Evolutionary conservation across 1,140 invertebrate species (phyloP).

Genomic region (Dryas iulia): DNA sequence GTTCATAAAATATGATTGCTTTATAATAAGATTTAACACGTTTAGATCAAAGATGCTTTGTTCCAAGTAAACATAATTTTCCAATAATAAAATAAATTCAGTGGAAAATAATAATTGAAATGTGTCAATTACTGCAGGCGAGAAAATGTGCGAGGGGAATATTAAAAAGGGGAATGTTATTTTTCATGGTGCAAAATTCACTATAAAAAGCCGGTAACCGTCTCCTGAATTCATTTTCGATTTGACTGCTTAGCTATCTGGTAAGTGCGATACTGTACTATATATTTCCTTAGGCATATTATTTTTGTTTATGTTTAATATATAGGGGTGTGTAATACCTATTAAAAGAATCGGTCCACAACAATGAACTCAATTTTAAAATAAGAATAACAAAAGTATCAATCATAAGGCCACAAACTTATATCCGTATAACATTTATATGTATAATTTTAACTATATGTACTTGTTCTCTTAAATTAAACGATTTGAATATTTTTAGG

Average conservation of each 20-base stretch:
- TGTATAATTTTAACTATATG: too few species aligned
- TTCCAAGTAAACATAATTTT: conserved; percentile 7
- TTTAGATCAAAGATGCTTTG: neutral
- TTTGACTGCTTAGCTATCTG: conserved; percentile 20
- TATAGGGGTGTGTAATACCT: too few species aligned
- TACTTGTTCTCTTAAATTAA: too few species aligned
- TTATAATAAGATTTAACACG: neutral
- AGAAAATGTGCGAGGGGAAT: conserved; percentile 64
- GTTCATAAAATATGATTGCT: neutral
- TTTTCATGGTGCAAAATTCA: conserved; percentile 32
- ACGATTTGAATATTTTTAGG: too few species aligned
- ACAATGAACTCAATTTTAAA: too few species aligned
- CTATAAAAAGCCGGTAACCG: conserved; percentile 54
- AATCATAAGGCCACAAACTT: too few species aligned
- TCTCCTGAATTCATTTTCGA: conserved; percentile 42
- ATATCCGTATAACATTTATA: too few species aligned
- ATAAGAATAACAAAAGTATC: too few species aligned
- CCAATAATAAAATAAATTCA: conserved; percentile 55
- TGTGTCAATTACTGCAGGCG: conserved; percentile 68
- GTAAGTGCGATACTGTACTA: conserved; percentile 22
- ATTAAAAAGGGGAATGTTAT: conserved; percentile 71
- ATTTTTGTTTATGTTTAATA: too few species aligned
- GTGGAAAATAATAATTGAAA: conserved; percentile 64
- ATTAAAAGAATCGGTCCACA: too few species aligned
- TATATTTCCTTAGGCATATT: neutral